phyloP scores from a whole-genome alignment of 2,888 invertebrate genomes.

The Eupithecia dodoneata region DNA sequence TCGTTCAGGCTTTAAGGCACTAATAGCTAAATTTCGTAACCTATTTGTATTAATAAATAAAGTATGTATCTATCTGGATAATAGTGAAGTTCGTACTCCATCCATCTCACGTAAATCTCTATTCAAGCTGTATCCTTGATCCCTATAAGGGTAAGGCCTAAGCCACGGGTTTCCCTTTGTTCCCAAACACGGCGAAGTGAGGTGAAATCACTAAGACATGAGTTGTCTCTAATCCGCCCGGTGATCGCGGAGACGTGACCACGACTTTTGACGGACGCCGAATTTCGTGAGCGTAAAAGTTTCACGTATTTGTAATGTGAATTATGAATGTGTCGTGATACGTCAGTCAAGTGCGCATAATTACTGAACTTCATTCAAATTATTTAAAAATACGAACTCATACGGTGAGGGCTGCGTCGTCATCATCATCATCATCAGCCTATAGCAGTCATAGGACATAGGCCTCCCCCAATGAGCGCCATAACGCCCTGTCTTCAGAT shows the following conservation, averaged over 20 bases:
- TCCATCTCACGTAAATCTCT: background rate
- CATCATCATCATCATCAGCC: no score
- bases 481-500: no score
- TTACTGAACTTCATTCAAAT: background rate
- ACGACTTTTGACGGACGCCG: constrained; percentile 9
- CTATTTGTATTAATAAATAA: no score
- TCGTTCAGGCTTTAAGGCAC: no score
- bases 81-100: no score
- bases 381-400: background rate
- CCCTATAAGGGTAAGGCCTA: background rate
- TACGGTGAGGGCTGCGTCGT: background rate
- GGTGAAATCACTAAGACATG: constrained; percentile 2
- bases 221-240: background rate
- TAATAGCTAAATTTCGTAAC: no score
- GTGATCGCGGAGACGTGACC: constrained; percentile 3
- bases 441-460: no score
- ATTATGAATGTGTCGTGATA: background rate
- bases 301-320: constrained; percentile 2
- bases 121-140: background rate
- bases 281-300: constrained; percentile 4
- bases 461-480: no score
- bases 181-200: background rate
- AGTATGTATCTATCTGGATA: no score
- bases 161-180: background rate
- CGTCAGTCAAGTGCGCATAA: background rate